Conservation (phyloP, 35 echinoderm and acorn worm genomes). For the Chiridota heheva region DNA sequence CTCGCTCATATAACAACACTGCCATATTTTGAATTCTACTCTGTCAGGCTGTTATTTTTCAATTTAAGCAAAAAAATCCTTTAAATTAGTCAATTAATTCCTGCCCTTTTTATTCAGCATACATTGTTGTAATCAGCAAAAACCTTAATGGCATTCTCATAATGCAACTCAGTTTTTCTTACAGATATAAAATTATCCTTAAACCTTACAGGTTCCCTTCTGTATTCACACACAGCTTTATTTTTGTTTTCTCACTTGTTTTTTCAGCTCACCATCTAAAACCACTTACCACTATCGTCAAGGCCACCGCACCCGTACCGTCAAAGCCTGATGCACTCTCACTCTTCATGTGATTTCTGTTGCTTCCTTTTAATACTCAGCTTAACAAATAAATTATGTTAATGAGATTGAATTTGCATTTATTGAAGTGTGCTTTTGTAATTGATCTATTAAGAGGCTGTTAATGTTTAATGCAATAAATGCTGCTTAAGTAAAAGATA, state of each 20-base stretch:
- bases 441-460: too few species aligned
- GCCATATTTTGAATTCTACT: too few species aligned
- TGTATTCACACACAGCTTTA: neutral
- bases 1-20: too few species aligned
- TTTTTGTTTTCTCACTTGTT: constrained; percentile 28
- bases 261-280: constrained; percentile 12
- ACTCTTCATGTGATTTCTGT: neutral
- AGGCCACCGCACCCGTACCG: constrained; percentile 67
- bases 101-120: too few species aligned
- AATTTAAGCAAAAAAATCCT: too few species aligned
- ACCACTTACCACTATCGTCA: constrained; percentile 65
- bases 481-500: too few species aligned
- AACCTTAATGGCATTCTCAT: neutral
- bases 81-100: too few species aligned
- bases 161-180: neutral
- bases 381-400: too few species aligned
- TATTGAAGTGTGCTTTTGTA: too few species aligned
- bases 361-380: neutral
- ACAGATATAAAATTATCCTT: neutral
- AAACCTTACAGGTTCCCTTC: neutral
- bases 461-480: too few species aligned
- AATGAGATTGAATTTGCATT: too few species aligned
- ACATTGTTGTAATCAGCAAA: neutral
- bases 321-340: constrained; percentile 22
- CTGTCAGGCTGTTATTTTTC: too few species aligned